Base-by-base conservation (phyloP, 2,888 invertebrate species). In the Hololepta plana region DNA sequence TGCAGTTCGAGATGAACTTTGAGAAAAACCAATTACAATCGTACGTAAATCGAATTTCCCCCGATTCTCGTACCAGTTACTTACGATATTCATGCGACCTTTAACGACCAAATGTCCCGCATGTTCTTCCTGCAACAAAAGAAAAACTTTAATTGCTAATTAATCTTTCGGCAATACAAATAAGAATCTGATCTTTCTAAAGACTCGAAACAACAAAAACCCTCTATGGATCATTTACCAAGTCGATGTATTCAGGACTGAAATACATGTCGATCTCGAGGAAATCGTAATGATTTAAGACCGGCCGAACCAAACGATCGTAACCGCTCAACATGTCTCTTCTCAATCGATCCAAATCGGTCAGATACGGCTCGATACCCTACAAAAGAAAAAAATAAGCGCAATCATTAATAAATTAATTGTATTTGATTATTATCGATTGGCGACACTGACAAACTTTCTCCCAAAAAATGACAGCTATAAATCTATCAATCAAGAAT, bases 281-380 rank as follows among this genome's bases (percentile, higher is more conserved):
- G 7, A 37, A 19, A 13, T 41, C 40, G 1, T 38, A 32, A 15
- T 29, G 25, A 28, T 48, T 33, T 15, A 38, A 32, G 6, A 46
- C 46, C 4, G 57, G 55, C 14, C 51, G 37, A 5, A 44, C 44
- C 30, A 49, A 49, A 37, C 60, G 38, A 54, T 64, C 40, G 45
- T 60, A 64, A 23, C 56, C 50, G 24, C 47, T 40, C 2, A 69
- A 44, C n/a, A 70, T 36, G 9, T 59, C 51, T n/a, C 48, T 49
- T 30, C 63, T 53, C 12, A 75, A 47, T 27, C 53, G 54, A 26
- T 72, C 65, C 1, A 59, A 48, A 13, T 51, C 41, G 1, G 67
- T 60, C 16, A 66, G 35, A 8, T 52, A 50, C 2, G 45, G 52
- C 23, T 55, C 51, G 1, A 64, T 49, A 35, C 51, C 49, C 53